A percentile compares a stretch with the other conserved stretches of the same genome.
Conservation (phyloP, 1,140 invertebrate species). For the Temnothorax longispinosus region DNA sequence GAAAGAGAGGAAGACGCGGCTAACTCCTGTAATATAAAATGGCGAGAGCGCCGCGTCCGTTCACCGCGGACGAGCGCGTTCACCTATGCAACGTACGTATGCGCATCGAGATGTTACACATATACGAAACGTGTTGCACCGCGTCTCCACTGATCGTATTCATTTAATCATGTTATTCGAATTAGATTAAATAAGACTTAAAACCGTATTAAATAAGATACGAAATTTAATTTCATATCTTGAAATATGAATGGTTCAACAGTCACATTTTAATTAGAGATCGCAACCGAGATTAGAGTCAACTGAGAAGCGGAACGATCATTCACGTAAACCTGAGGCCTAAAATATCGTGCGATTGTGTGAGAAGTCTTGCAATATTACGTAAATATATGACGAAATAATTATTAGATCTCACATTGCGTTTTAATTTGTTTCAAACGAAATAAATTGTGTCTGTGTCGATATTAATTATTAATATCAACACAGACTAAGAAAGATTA, state of each 20-base stretch:
- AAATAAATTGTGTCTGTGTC: not conserved
- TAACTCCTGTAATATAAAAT: conserved; percentile 70
- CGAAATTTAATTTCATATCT: not conserved
- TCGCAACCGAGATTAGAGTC: not conserved
- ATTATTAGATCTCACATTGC: not conserved
- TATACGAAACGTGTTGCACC: conserved; percentile 30
- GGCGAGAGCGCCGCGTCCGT: conserved; percentile 59
- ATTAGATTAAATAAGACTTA: not conserved
- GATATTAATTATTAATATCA: not conserved
- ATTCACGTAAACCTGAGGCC: not conserved
- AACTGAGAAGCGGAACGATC: not conserved
- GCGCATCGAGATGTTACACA: conserved; percentile 53
- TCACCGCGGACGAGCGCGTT: conserved; percentile 58
- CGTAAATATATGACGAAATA: not conserved
- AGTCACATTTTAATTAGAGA: not conserved
- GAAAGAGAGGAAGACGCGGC: conserved; percentile 40
- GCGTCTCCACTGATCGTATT: not conserved
- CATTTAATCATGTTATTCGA: not conserved
- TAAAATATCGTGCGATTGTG: not conserved
- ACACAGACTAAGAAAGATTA: not conserved
- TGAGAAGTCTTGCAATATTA: not conserved
- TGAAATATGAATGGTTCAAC: not conserved
- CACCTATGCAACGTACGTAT: conserved; percentile 57
- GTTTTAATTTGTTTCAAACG: not conserved
- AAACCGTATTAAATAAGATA: not conserved